Evolutionary conservation across 2,888 invertebrate genomes (phyloP), one percentile per base, ranked within the genome.

Genomic region (Drosophila ezoana): DNA sequence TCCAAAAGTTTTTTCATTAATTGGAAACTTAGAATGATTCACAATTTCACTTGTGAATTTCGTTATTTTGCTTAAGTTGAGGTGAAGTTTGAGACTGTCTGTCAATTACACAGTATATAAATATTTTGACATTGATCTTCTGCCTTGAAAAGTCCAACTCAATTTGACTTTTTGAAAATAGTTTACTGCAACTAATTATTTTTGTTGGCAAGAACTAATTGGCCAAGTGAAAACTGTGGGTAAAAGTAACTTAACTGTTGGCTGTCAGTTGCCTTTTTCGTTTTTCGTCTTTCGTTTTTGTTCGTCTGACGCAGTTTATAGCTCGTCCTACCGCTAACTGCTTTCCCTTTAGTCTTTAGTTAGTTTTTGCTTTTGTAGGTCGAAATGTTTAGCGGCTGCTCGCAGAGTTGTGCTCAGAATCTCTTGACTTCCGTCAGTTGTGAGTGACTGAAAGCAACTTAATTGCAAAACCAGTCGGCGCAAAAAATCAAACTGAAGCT

Each of bases 341-440:
- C 82, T 82, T 79, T 85, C 76, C 79, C 85, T 69, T 49, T 56
- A 53, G 57, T 43, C 23, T 48, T 28, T n/a, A n/a, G 40, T 40
- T 66, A 58, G 57, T 51, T 51, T 51, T 51, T 38, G 51, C 57
- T 69, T 78, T 85, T 87, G 45, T 83, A 64, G 82, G 87, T 85
- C 79, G 75, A 72, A 84, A 68, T 87, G 67, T 81, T 84, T 81
- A 81, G 81, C 76, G 74, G 62, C 73, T 64, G 43, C 56, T 65
- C 54, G 64, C 40, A 52, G 61, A 66, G 53, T 52, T 23, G 33
- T 51, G 59, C 51, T 60, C 53, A 82, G 84, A 83, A 78, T 67
- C 69, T 70, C 69, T 47, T 37, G 43, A 69, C 71, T 79, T 78
- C 85, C 81, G 81, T 60, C 64, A 66, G 68, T 38, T 13, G 37